Base-by-base conservation (phyloP, 1,140 invertebrate species). In the Armadillidium nasatum region DNA sequence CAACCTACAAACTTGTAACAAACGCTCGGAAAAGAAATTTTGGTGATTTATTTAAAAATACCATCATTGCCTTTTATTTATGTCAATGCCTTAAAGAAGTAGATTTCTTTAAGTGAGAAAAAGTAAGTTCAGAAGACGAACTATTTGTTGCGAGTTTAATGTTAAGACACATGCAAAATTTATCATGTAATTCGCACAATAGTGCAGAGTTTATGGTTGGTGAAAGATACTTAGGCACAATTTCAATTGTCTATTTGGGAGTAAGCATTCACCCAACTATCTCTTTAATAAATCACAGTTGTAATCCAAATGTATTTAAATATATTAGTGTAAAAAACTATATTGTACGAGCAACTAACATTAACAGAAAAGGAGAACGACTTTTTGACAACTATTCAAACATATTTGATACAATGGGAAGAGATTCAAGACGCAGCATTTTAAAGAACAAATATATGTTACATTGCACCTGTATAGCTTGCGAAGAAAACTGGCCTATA, bases 181-280 rank as follows among this genome's bases (percentile, higher is more conserved):
- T 88, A 33, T 87, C 88, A 33, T 90, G 89, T 81, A 90, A 90
- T 83, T n/a, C n/a, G 89, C 89, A 90, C 81, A 89, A 89, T 81
- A 86, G 90, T 21, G 86, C 87, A 21, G 87, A 89, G 76, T 85
- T 89, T 68, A 73, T 84, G 4, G 79, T 85, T 44, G n/a, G 45
- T 80, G 15, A 83, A 80, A 7, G 82, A 83, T 80, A 83, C 22
- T 83, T 84, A 81, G 83, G 84, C 72, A 71, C 33, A 44, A 74
- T 68, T n/a, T 80, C 79, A 13, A 84, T 85, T 15, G 81, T 84
- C 15, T 86, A 87, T 79, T 80, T 90, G 33, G 89, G 89, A 9
- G 89, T 88, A 4, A 89, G 87, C 10, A 87, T 89, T 71, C 90
- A 89, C 76, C 83, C 88, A 4, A 87, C 87, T 0, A 85, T 90